Evolutionary conservation across 92 coral and sea anemone genomes (phyloP).

Genomic region (Meandrina meandrites): DNA sequence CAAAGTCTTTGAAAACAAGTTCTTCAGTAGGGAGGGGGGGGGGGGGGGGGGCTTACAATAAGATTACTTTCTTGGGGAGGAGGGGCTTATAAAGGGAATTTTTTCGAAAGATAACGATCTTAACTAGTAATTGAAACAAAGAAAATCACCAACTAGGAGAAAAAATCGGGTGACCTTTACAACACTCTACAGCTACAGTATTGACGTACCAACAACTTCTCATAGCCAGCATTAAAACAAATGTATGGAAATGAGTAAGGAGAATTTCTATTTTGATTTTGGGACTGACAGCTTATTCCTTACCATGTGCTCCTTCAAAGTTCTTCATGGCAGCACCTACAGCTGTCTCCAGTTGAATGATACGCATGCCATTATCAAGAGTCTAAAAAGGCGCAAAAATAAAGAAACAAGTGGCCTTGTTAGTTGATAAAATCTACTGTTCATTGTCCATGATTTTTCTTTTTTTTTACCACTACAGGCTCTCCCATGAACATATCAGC

Average conservation of each 20-base stretch:
- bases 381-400: constrained; percentile 48
- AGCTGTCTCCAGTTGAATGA: constrained; percentile 97
- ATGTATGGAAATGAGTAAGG: neutral
- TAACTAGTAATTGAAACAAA: too few relatives aligned
- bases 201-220: neutral
- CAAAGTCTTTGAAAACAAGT: too few relatives aligned
- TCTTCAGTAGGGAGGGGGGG: too few relatives aligned
- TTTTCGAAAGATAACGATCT: too few relatives aligned
- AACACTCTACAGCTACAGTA: neutral
- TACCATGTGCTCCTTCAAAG: constrained; percentile 91
- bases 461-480: neutral
- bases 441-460: too few relatives aligned
- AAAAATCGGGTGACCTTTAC: too few relatives aligned
- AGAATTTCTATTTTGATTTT: neutral
- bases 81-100: too few relatives aligned
- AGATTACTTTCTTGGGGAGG: too few relatives aligned
- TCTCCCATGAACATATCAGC: neutral
- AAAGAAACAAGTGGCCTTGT: neutral
- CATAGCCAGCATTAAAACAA: neutral
- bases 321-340: constrained; percentile 99
- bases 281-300: neutral
- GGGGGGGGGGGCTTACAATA: too few relatives aligned
- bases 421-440: too few relatives aligned
- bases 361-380: constrained; percentile 86
- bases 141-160: too few relatives aligned